Base-by-base conservation (phyloP, 2,797 vertebrate genomes). In the Acanthurus leucopareius region DNA sequence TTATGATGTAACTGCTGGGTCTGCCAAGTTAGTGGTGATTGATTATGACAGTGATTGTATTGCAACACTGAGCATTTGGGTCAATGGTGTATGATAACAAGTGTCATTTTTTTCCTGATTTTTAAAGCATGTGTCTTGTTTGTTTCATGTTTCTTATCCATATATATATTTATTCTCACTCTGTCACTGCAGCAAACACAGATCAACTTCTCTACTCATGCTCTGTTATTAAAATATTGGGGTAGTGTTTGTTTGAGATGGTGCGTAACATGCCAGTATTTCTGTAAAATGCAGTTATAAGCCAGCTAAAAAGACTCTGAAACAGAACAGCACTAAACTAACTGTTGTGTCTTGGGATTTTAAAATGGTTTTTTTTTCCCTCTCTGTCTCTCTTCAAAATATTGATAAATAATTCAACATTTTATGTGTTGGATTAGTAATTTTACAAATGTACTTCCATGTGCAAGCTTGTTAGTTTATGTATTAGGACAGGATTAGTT, bases 11-110 rank as follows among this genome's bases (percentile, higher is more conserved):
- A 82, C 75, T 75, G 89, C 88, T 86, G 80, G 54, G 68, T 40
- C 60, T 42, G 72, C 85, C 71, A 25, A 76, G 86, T 91, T 87
- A 85, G 77, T 28, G 48, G 56, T 89, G 89, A 93, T 89, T 86
- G 80, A 86, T 56, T 51, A 62, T 10, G 2, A 56, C 80, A 69
- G 22, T 73, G 79, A 81, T 58, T 44, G 68, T 40, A 14, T 83
- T 87, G 80, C 80, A 84, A 87, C 75, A 80, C 52, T 51, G 49
- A 59, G 64, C 58, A 75, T 82, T 67, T 73, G 38, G 74, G 72
- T 85, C 71, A 81, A 22, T 20, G 16, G 51, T 45, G 63, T 67
- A 52, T 44, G 83, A 83, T 88, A 58, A 73, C 58, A 86, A 56
- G 58, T 9, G 5, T 3, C 19, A 25, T n/a, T 47, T 62, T 48